Evolutionary conservation across 2,797 vertebrate genomes (phyloP).

Genomic region (Paguma larvata): DNA sequence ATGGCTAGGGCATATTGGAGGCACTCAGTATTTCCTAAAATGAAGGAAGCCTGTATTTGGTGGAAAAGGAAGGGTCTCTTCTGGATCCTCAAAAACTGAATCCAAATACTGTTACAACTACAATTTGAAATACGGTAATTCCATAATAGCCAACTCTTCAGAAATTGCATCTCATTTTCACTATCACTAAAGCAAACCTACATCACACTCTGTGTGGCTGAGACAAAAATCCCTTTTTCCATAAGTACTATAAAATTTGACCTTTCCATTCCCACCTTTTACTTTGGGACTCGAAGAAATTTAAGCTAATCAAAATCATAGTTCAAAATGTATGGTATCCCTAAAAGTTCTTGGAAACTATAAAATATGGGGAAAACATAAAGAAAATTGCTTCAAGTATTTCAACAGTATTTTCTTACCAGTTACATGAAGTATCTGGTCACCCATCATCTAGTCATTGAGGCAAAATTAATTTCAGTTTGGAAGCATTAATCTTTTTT

Average conservation of each 20-base stretch:
- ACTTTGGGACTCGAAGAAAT: conserved; percentile 29
- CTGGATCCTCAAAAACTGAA: neutral
- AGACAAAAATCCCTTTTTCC: neutral
- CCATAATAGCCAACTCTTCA: neutral
- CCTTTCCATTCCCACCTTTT: neutral
- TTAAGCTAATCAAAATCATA: conserved; percentile 35
- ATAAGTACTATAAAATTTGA: neutral
- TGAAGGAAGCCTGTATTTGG: neutral
- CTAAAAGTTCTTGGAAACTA: neutral
- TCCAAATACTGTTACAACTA: neutral
- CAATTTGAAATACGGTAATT: neutral
- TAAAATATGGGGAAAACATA: neutral
- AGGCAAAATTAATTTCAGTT: conserved; percentile 2
- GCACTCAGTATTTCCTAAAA: neutral
- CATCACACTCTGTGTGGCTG: neutral
- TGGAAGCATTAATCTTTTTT: neutral
- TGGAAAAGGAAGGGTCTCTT: neutral
- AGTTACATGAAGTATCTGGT: neutral
- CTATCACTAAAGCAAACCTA: neutral
- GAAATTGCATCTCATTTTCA: neutral
- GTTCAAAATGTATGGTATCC: conserved; percentile 1
- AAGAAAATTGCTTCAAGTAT: neutral
- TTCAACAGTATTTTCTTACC: neutral
- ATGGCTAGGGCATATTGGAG: neutral
- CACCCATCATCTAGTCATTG: neutral